Evolutionary conservation across 2,797 vertebrate species (phyloP), one percentile per base, ranked within the genome.

Genomic region (Apogon talboti): DNA sequence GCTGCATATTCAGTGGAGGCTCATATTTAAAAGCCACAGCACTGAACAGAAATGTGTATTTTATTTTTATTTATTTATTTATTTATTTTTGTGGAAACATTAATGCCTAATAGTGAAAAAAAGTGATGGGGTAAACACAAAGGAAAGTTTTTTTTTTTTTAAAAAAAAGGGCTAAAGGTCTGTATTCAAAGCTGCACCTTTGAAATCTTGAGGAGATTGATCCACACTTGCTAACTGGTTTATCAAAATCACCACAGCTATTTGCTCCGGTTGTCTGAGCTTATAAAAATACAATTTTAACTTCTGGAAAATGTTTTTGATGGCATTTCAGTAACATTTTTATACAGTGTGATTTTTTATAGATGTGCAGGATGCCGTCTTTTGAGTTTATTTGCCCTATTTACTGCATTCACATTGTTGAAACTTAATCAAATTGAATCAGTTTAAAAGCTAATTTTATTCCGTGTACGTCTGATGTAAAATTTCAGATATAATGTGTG

Each of bases 191-290:
- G 76, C 69, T 74, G 73, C 85, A 92, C 90, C 89, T 92, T 89
- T 89, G 80, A 91, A 93, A 91, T 87, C 53, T 71, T 82, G 57
- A 86, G 85, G 74, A 72, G 70, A 78, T 85, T 74, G 80, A 90
- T 91, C 78, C 88, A 89, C 85, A 86, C 84, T 81, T 41, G 81
- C 85, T 91, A 93, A 92, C 83, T 87, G 91, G 91, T 91, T 93
- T 92, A 92, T 89, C 72, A 87, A 92, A 92, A 92, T 89, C 87
- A 87, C 87, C 86, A 84, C 83, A 84, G 85, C 83, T 87, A 90
- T 92, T 90, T 79, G 83, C 75, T 85, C 68, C 87, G 90, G 83
- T 88, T 91, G 89, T 89, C 84, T 87, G 82, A 83, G 83, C 86
- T 91, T 86, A 86, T 89, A 86, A 78, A 86, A 89, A 91, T 89